Conservation (phyloP, 2,113 vertebrate genomes). For the Gasterosteus aculeatus region DNA sequence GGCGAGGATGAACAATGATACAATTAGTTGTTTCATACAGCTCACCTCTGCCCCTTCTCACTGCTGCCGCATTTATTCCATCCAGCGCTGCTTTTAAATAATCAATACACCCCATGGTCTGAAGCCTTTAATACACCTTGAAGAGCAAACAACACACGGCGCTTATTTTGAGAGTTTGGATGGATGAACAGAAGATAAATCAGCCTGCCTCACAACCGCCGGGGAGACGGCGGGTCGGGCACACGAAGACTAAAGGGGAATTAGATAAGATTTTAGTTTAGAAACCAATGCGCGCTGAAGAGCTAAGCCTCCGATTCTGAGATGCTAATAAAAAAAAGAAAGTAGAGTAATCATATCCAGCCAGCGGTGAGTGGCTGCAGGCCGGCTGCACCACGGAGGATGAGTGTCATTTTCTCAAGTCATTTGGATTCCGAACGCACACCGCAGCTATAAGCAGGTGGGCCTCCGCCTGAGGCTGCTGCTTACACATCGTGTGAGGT, state of each 20-base stretch:
- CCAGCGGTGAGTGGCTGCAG: not conserved
- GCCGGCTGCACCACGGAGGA: constrained; percentile 2
- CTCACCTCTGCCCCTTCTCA: constrained; percentile 57
- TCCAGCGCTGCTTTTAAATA: constrained; percentile 70
- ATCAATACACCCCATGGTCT: constrained; percentile 68
- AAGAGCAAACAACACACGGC: constrained; percentile 50
- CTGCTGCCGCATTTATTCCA: constrained; percentile 60
- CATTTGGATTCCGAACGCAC: constrained; percentile 53
- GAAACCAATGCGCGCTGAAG: not conserved
- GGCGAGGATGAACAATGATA: constrained; percentile 57
- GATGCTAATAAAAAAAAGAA: constrained; percentile 23
- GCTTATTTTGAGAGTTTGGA: constrained; percentile 31
- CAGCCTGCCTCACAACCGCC: not conserved
- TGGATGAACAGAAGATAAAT: not conserved
- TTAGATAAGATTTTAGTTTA: constrained; percentile 8
- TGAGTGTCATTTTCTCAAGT: constrained; percentile 28
- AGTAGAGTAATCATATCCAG: constrained; percentile 31
- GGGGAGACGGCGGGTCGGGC: not conserved
- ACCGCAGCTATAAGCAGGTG: constrained; percentile 47
- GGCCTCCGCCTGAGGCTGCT: constrained; percentile 49
- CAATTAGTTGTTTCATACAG: constrained; percentile 71
- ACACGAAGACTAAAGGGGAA: not conserved
- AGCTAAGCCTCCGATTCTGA: not conserved
- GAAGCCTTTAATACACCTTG: constrained; percentile 58
- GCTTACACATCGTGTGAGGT: constrained; percentile 57